A percentile compares a stretch with the other conserved stretches of the same genome.
phyloP scores from a whole-genome alignment of 2,888 invertebrate species.

The Erynnis tages region DNA sequence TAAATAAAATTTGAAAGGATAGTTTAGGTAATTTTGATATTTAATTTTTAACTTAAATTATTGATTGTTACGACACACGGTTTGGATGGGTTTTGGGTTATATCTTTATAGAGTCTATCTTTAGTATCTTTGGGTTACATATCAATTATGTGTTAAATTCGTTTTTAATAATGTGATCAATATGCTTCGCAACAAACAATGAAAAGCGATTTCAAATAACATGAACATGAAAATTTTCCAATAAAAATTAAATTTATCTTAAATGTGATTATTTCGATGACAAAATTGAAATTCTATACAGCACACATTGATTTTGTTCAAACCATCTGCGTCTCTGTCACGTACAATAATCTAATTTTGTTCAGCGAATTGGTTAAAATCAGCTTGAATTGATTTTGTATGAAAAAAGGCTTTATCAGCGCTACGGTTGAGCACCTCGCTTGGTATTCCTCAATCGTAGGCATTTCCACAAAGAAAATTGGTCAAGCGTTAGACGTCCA shows the following conservation, averaged over 20 bases:
- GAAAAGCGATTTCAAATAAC: too few relatives aligned
- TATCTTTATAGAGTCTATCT: too few relatives aligned
- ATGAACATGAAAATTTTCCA: background rate
- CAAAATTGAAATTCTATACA: background rate
- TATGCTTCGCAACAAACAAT: too few relatives aligned
- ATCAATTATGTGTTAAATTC: too few relatives aligned
- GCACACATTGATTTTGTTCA: conserved; percentile 3
- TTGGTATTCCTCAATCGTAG: conserved; percentile 74
- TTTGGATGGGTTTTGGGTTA: too few relatives aligned
- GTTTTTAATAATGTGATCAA: too few relatives aligned
- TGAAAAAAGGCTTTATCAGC: conserved; percentile 68
- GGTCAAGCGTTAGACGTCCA: conserved; percentile 79
- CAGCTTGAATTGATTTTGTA: conserved; percentile 61
- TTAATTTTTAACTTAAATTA: too few relatives aligned
- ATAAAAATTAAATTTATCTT: background rate
- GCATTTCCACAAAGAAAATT: conserved; percentile 76
- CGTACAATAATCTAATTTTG: conserved; percentile 37
- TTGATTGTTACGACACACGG: too few relatives aligned
- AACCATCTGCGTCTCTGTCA: conserved; percentile 15
- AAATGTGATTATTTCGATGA: conserved; percentile 2
- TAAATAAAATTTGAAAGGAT: too few relatives aligned
- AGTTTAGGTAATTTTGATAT: too few relatives aligned
- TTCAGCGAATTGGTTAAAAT: conserved; percentile 65
- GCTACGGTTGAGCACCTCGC: conserved; percentile 56
- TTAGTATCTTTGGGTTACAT: too few relatives aligned